A percentile compares a stretch with the other conserved stretches of the same genome.
Evolutionary conservation across 1,140 invertebrate species (phyloP).

Genomic region (Chironomus striatipennis): DNA sequence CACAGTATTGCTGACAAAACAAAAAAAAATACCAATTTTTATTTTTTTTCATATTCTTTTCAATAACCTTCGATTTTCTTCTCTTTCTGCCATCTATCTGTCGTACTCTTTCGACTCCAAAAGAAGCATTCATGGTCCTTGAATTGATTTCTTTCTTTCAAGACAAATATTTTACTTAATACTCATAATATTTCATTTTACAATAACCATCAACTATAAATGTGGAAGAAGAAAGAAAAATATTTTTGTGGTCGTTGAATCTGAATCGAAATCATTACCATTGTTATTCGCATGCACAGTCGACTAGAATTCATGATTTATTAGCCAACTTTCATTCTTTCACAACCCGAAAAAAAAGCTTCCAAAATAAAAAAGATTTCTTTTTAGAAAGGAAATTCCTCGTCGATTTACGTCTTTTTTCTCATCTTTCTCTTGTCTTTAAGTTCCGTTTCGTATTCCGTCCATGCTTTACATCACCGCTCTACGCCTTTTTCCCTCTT

Average conservation of each 20-base stretch:
- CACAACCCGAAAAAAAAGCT: neutral
- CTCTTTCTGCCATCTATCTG: neutral
- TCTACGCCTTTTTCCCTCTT: no score
- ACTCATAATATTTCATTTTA: neutral
- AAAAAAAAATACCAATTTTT: neutral
- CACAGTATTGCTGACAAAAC: neutral
- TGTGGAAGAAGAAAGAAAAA: no score
- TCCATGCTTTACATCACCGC: neutral
- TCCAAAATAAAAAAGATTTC: neutral
- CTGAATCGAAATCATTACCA: neutral
- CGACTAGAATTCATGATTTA: constrained; percentile 2
- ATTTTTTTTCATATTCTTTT: neutral
- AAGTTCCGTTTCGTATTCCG: constrained; percentile 1
- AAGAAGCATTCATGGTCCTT: constrained; percentile 6
- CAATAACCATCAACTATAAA: no score
- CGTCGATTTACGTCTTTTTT: neutral
- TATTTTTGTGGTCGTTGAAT: no score
- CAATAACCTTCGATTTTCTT: constrained; percentile 13
- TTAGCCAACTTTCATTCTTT: neutral
- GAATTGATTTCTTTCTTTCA: neutral
- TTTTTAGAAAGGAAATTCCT: constrained; percentile 9
- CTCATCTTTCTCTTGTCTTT: neutral
- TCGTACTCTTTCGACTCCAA: neutral
- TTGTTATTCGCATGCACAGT: neutral
- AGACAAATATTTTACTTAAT: neutral